Conservation (phyloP, 2,113 vertebrate species). For the Rana temporaria region DNA sequence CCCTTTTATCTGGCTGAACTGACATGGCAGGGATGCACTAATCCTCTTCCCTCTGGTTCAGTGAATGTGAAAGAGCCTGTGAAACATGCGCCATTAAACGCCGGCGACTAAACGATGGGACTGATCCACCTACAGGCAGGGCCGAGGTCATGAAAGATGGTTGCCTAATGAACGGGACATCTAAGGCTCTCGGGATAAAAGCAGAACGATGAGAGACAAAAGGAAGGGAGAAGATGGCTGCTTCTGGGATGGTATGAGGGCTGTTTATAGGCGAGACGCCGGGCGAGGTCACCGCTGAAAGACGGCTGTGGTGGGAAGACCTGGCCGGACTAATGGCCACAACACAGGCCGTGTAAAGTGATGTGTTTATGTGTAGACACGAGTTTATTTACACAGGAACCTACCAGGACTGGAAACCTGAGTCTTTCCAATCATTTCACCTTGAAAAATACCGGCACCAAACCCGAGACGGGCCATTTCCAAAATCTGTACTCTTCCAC, state of each 20-base stretch:
- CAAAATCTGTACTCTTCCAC: too few relatives aligned
- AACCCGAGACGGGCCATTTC: too few relatives aligned
- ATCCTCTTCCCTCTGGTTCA: constrained; percentile 46
- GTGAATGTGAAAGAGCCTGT: constrained; percentile 40
- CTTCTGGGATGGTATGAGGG: constrained; percentile 7
- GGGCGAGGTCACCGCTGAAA: background rate
- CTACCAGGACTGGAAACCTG: too few relatives aligned
- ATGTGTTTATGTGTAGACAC: too few relatives aligned
- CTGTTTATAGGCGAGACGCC: background rate
- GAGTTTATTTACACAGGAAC: too few relatives aligned
- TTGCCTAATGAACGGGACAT: constrained; percentile 36
- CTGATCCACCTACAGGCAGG: background rate
- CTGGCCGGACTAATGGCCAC: background rate
- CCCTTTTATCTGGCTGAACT: constrained; percentile 32
- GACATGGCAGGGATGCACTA: constrained; percentile 41
- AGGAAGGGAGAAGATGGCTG: constrained; percentile 1
- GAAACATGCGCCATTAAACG: constrained; percentile 26
- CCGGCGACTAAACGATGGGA: background rate
- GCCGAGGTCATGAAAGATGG: constrained; percentile 44
- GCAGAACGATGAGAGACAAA: constrained; percentile 33
- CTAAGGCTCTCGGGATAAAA: constrained; percentile 10
- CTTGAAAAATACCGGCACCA: too few relatives aligned
- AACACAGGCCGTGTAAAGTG: too few relatives aligned
- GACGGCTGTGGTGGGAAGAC: background rate
- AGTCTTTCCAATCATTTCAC: too few relatives aligned